Conservation (phyloP, 2,113 vertebrate genomes). For the Mellivora capensis region DNA sequence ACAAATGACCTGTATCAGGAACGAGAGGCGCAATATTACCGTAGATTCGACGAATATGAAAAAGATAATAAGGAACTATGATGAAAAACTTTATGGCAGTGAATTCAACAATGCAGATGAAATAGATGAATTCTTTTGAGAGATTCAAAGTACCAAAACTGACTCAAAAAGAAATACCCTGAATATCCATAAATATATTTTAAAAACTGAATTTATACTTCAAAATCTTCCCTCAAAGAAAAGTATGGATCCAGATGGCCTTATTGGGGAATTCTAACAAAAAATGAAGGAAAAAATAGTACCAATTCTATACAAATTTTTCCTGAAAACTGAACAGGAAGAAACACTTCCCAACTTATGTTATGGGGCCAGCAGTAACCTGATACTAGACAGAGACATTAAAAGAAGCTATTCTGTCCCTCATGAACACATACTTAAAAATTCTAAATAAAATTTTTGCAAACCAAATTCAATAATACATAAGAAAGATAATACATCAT, state of each 20-base stretch:
- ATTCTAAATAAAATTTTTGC: neutral
- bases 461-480: neutral
- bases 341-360: neutral
- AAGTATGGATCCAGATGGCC: neutral
- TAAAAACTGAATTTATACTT: neutral
- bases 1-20: neutral
- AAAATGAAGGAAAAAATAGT: neutral
- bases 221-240: conserved; percentile 22
- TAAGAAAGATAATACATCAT: neutral
- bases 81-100: conserved; percentile 25
- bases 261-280: conserved; percentile 5
- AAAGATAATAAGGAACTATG: neutral
- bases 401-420: neutral
- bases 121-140: conserved; percentile 4
- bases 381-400: neutral
- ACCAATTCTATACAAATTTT: neutral
- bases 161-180: neutral
- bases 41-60: neutral
- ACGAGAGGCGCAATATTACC: neutral
- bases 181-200: neutral
- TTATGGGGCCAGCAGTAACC: neutral
- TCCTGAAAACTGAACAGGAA: neutral
- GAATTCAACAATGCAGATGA: conserved; percentile 12
- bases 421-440: neutral
- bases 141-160: neutral